Conservation (phyloP, 1,140 invertebrate species). For the Drosophila bocki region DNA sequence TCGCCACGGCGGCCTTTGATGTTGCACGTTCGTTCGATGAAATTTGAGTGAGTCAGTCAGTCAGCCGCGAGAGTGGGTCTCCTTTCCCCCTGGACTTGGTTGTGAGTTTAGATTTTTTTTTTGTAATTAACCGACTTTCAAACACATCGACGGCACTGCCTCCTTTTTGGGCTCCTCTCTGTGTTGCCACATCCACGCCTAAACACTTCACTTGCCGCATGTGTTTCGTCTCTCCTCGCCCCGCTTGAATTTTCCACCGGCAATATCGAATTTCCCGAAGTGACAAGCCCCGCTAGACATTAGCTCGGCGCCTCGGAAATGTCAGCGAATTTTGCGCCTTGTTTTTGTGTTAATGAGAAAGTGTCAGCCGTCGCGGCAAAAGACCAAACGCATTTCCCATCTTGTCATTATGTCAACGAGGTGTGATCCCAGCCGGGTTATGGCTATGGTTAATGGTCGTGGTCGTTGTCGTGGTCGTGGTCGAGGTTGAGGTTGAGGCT, state of each 20-base stretch:
- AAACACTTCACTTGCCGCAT: constrained; percentile 73
- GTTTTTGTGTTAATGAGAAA: constrained; percentile 74
- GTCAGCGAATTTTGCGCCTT: constrained; percentile 44
- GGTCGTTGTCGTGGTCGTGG: background rate
- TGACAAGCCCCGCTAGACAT: constrained; percentile 44
- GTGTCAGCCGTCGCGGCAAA: constrained; percentile 73
- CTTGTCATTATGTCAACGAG: constrained; percentile 66
- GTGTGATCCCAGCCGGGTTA: constrained; percentile 47
- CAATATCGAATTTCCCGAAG: constrained; percentile 15
- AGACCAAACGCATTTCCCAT: constrained; percentile 69
- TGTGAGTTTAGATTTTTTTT: constrained; percentile 15
- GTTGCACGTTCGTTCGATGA: constrained; percentile 48
- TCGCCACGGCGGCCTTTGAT: constrained; percentile 48
- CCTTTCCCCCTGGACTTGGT: constrained; percentile 10
- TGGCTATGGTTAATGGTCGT: constrained; percentile 20
- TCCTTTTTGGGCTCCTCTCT: constrained; percentile 25
- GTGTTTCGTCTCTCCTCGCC: constrained; percentile 47
- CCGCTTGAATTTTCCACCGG: constrained; percentile 6
- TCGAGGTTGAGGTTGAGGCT: background rate
- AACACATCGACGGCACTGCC: constrained; percentile 59
- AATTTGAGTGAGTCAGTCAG: constrained; percentile 69
- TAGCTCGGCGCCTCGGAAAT: constrained; percentile 62
- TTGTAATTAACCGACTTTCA: constrained; percentile 83
- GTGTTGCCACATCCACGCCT: constrained; percentile 64
- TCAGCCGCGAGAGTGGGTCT: constrained; percentile 43